Evolutionary conservation across 1,140 invertebrate species (phyloP).

Genomic region (Danaus plexippus): DNA sequence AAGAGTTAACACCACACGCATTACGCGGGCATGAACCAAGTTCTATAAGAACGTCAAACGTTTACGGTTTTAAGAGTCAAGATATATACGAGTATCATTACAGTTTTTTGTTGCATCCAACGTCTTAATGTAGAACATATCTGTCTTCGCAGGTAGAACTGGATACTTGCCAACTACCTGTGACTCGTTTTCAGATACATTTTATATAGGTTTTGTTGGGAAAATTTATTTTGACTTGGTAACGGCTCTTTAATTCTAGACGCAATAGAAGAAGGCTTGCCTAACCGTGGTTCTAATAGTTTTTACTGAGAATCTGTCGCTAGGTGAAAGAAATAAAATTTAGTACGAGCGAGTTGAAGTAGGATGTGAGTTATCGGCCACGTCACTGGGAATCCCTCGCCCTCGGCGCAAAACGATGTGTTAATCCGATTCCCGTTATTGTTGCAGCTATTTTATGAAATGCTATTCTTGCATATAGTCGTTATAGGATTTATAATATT

Average conservation of each 20-base stretch:
- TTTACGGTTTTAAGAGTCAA: too few relatives aligned
- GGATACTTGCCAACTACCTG: slow-evolving; percentile 65
- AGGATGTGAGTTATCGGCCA: slow-evolving; percentile 39
- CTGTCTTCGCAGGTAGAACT: slow-evolving; percentile 54
- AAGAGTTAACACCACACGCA: too few relatives aligned
- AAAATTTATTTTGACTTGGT: slow-evolving; percentile 42
- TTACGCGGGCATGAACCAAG: too few relatives aligned
- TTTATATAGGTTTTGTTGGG: slow-evolving; percentile 35
- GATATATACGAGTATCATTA: slow-evolving; percentile 36
- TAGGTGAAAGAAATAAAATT: slow-evolving; percentile 52
- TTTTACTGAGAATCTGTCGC: slow-evolving; percentile 37
- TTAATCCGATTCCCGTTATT: slow-evolving; percentile 50
- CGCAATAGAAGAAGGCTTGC: slow-evolving; percentile 22
- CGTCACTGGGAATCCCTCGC: slow-evolving; percentile 51
- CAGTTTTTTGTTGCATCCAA: slow-evolving; percentile 41
- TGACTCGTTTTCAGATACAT: slow-evolving; percentile 50
- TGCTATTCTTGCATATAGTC: too few relatives aligned
- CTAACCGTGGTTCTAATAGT: slow-evolving; percentile 20
- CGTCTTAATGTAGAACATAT: slow-evolving; percentile 46
- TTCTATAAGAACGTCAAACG: too few relatives aligned
- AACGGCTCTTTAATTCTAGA: slow-evolving; percentile 30
- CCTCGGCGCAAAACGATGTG: slow-evolving; percentile 33
- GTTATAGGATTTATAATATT: too few relatives aligned
- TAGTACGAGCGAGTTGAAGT: slow-evolving; percentile 47
- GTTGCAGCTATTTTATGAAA: slow-evolving; percentile 36